These are phyloP conservation scores for Yponomeuta cagnagella DNA, from an alignment of 2,888 invertebrate genomes.

Conservation along the genomic window DNA sequence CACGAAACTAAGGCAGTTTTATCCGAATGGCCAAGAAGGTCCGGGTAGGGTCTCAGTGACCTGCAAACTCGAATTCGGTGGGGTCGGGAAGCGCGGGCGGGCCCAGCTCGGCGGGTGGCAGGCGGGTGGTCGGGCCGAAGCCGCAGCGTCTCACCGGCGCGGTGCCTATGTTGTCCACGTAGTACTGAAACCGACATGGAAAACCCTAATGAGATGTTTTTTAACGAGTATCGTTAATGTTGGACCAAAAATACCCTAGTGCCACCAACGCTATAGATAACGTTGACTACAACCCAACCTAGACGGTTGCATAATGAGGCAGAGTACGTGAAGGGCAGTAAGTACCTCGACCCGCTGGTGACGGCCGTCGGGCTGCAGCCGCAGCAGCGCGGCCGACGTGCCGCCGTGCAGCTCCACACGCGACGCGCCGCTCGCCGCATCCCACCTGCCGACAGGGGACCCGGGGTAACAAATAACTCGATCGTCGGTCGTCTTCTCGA, in stretches of 20 bases:
- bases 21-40: no score
- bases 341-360: conserved; percentile 41
- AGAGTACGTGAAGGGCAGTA: neutral
- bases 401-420: conserved; percentile 50
- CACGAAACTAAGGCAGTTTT: no score
- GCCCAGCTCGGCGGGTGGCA: conserved; percentile 31
- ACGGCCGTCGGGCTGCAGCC: conserved; percentile 31
- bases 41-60: conserved; percentile 25
- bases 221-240: neutral
- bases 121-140: conserved; percentile 27
- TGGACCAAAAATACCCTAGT: neutral
- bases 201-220: neutral
- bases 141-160: conserved; percentile 38
- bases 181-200: conserved; percentile 30
- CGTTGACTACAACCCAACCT: no score
- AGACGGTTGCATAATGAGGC: no score
- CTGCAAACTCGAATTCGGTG: conserved; percentile 42
- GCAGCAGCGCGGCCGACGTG: conserved; percentile 42
- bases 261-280: neutral
- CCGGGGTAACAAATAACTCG: neutral
- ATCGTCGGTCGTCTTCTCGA: no score
- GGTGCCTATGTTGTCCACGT: conserved; percentile 42
- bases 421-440: conserved; percentile 44
- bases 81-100: conserved; percentile 50
- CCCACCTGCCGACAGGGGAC: conserved; percentile 40